Evolutionary conservation across 1,140 invertebrate species (phyloP).

Genomic region (Lepidurus arcticus): DNA sequence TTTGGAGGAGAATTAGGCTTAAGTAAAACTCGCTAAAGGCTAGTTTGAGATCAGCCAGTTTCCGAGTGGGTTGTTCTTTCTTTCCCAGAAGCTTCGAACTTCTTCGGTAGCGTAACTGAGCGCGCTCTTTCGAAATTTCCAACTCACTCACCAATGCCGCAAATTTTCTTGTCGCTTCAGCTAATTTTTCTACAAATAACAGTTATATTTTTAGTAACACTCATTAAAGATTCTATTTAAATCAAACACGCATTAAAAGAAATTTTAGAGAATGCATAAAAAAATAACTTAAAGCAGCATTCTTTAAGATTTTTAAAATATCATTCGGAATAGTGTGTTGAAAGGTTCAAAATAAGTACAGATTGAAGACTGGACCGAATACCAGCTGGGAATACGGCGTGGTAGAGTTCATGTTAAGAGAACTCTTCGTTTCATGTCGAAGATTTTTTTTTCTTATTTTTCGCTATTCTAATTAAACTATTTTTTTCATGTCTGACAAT

Average conservation of each 20-base stretch:
- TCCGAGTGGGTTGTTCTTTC: slow-evolving; percentile 45
- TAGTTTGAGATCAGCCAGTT: slow-evolving; percentile 89
- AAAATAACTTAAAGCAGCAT: background rate
- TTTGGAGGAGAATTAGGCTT: slow-evolving; percentile 80
- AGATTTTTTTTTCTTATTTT: no score
- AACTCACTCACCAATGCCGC: slow-evolving; percentile 84
- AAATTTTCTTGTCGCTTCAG: slow-evolving; percentile 92
- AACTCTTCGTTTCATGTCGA: no score
- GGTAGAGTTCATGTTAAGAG: no score
- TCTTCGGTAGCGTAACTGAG: slow-evolving; percentile 38
- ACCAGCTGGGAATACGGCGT: no score
- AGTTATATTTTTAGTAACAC: background rate
- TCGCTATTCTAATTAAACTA: no score
- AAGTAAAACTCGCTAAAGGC: slow-evolving; percentile 99
- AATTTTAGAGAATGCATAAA: background rate
- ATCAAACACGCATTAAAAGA: no score
- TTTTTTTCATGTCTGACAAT: no score
- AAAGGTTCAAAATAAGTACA: no score
- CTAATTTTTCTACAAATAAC: slow-evolving; percentile 76
- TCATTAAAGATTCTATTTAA: no score
- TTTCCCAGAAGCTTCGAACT: slow-evolving; percentile 32
- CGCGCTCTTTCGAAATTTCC: slow-evolving; percentile 50
- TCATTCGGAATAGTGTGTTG: no score
- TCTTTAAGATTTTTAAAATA: no score
- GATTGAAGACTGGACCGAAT: no score